Evolutionary conservation across 2,113 vertebrate species (phyloP), one percentile per base, ranked within the genome.

Genomic region (Ivindomyrus marchei): DNA sequence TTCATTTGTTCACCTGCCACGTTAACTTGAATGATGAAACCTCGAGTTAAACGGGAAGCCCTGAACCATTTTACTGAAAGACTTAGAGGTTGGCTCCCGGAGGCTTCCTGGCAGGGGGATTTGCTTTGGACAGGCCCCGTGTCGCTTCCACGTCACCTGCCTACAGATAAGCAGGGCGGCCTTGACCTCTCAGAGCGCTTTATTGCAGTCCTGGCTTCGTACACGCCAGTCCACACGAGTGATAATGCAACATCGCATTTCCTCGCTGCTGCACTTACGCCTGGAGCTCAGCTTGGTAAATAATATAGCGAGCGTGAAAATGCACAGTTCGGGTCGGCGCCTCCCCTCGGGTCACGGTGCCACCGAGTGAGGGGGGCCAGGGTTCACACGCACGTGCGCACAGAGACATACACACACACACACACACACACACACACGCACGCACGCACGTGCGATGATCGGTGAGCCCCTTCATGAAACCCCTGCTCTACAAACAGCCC

Each of bases 1-100:
- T 80, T 80, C 74, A 80, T 80, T 80, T 80, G 74, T 80, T 39
- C 74, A 80, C 74, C 74, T 80, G 74, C 74, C 74, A 80, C 74
- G 15, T 42, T 39, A 42, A 80, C 74, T 19, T 80, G 74, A 80
- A 80, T 17, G 15, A 80, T 80, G 36, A 80, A 36, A 42, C 36
- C 11, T 80, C 15, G 5, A 39, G 62, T 3, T 31, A 70, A 70
- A 27, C 10, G 62, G 10, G 62, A 70, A 80, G 74, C 15, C 31
- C 74, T 19, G 74, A 27, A 42, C 74, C 74, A 42, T 36, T 80
- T 80, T 19, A 80, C 74, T 80, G 31, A 80, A 42, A 80, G 74
- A 80, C 74, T 42, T 42, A 42, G 13, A 11, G 74, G 36, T 39
- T 2, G 39, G 80, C 45, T 46, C 17, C 3, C 7, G 39, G 39